These are phyloP conservation scores for Polypedilum vanderplanki DNA, from an alignment of 1,140 invertebrate species.

Conservation along the genomic window DNA sequence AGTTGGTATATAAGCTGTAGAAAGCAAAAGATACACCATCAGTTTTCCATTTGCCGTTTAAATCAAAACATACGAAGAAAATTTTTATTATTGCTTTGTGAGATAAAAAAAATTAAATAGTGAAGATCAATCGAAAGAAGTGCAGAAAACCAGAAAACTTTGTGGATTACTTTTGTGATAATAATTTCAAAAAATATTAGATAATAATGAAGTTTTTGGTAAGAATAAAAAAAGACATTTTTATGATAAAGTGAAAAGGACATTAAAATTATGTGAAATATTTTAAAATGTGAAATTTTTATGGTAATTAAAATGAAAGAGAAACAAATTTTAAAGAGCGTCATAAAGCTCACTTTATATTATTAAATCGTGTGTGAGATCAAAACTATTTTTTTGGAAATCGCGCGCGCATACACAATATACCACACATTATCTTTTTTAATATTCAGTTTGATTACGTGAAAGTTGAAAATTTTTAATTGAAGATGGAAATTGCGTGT, in stretches of 20 bases:
- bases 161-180: background rate
- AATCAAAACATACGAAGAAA: slow-evolving; percentile 23
- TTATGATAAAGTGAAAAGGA: background rate
- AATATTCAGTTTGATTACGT: background rate
- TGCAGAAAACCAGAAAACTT: background rate
- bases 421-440: background rate
- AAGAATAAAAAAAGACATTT: slow-evolving; percentile 30
- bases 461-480: slow-evolving; percentile 8
- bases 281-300: background rate
- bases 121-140: background rate
- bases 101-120: background rate
- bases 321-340: background rate
- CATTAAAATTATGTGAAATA: background rate
- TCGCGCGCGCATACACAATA: background rate
- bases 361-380: background rate
- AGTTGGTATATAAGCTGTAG: background rate
- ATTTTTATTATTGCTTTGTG: background rate
- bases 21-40: slow-evolving; percentile 22
- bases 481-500: slow-evolving; percentile 11
- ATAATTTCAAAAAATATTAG: slow-evolving; percentile 29
- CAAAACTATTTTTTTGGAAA: background rate
- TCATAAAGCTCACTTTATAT: background rate
- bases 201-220: slow-evolving; percentile 42
- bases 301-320: background rate
- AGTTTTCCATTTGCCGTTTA: slow-evolving; percentile 20